Conservation (phyloP, 53 echinoderm and acorn worm genomes). For the Temnopleurus reevesii region DNA sequence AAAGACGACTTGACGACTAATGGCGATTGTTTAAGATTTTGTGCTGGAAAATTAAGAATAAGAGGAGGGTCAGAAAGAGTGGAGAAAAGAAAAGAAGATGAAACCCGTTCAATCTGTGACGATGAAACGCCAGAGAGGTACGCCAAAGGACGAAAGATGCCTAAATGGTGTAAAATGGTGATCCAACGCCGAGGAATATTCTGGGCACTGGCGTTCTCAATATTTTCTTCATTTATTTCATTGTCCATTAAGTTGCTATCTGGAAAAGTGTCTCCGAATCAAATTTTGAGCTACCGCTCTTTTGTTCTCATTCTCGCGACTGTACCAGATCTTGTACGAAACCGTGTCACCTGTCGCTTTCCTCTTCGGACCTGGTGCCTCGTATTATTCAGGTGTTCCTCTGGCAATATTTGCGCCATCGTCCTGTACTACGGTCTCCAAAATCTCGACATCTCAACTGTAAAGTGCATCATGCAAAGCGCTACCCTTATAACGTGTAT, state of each 20-base stretch:
- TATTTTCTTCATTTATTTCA: not conserved
- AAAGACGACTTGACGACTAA: too few species aligned
- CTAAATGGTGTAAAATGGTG: not conserved
- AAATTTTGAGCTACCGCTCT: not conserved
- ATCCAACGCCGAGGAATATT: constrained; percentile 9
- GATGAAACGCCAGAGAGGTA: not conserved
- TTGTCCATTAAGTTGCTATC: not conserved
- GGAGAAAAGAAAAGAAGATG: too few species aligned
- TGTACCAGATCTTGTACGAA: not conserved
- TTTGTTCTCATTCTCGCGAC: not conserved
- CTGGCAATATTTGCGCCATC: not conserved
- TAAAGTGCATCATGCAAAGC: not conserved
- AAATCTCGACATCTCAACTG: not conserved
- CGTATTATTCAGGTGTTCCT: not conserved
- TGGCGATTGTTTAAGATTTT: too few species aligned
- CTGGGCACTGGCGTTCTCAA: not conserved
- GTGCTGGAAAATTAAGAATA: too few species aligned
- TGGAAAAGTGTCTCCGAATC: not conserved
- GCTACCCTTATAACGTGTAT: not conserved
- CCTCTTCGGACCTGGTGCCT: not conserved
- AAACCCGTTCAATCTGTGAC: too few species aligned
- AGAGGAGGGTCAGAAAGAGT: too few species aligned
- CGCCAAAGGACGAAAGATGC: not conserved
- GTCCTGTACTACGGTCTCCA: not conserved
- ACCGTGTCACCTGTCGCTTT: not conserved